These are phyloP conservation scores for Babylonia areolata DNA, from an alignment of 1,140 invertebrate genomes.

Conservation along the genomic window DNA sequence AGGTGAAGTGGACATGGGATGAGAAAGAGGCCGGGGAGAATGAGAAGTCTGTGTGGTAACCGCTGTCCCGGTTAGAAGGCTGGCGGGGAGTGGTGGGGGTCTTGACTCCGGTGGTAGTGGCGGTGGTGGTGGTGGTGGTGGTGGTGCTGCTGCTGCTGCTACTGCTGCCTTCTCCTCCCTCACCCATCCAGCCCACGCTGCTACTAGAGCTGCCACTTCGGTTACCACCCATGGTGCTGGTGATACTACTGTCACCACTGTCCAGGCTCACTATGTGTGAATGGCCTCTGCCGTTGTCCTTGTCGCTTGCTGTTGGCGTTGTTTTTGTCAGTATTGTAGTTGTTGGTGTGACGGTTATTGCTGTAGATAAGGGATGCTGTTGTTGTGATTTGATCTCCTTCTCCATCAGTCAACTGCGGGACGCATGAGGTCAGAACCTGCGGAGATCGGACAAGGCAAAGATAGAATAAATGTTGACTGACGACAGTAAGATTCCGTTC, in stretches of 20 bases:
- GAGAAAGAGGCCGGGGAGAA: conserved; percentile 46
- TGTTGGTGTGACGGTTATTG: not conserved
- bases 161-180: not conserved
- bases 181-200: conserved; percentile 15
- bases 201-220: conserved; percentile 5
- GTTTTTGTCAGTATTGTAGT: not conserved
- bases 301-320: not conserved
- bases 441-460: not conserved
- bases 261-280: not conserved
- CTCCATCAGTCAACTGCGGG: not conserved
- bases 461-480: not conserved
- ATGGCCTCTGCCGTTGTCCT: not conserved
- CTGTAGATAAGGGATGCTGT: not conserved
- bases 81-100: conserved; percentile 17
- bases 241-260: not conserved
- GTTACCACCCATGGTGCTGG: conserved; percentile 20
- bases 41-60: conserved; percentile 49
- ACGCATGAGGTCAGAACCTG: not conserved
- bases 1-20: not conserved
- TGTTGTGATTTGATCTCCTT: not conserved
- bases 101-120: not conserved
- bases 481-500: conserved; percentile 12
- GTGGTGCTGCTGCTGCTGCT: not conserved
- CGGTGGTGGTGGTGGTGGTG: not conserved
- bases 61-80: conserved; percentile 51